These are phyloP conservation scores for Telmatochromis sp. DNA, from an alignment of 2,113 vertebrate species.

Conservation along the genomic window DNA sequence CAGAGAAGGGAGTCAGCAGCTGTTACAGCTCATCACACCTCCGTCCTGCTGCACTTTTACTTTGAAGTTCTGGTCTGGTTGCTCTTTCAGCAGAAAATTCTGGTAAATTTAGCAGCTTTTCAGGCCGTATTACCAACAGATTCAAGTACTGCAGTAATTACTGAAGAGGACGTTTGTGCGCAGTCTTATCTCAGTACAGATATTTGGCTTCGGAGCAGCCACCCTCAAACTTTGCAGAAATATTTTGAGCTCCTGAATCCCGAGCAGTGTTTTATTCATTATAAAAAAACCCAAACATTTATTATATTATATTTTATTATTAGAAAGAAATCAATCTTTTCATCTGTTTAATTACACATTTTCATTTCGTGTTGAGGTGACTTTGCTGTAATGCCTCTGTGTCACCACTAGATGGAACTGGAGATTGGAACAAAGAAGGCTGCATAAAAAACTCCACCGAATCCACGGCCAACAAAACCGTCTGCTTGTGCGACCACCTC, in stretches of 20 bases:
- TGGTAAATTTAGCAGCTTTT: background rate
- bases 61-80: background rate
- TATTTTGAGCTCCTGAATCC: background rate
- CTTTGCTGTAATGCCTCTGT: background rate
- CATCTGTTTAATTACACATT: background rate
- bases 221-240: background rate
- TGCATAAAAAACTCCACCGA: conserved; percentile 56
- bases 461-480: conserved; percentile 73
- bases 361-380: background rate
- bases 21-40: background rate
- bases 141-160: background rate
- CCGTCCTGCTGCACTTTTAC: background rate
- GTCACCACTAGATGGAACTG: conserved; percentile 71
- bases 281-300: accelerated
- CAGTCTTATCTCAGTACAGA: background rate
- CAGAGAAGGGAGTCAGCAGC: background rate
- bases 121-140: background rate
- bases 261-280: background rate
- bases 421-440: conserved; percentile 83
- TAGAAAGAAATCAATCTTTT: background rate
- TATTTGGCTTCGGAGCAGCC: background rate
- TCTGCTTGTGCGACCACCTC: conserved; percentile 89
- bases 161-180: background rate
- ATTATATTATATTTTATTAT: background rate
- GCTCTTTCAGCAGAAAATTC: background rate